Base-by-base conservation (phyloP, 2,888 invertebrate species). In the Antheraea yamamai region DNA sequence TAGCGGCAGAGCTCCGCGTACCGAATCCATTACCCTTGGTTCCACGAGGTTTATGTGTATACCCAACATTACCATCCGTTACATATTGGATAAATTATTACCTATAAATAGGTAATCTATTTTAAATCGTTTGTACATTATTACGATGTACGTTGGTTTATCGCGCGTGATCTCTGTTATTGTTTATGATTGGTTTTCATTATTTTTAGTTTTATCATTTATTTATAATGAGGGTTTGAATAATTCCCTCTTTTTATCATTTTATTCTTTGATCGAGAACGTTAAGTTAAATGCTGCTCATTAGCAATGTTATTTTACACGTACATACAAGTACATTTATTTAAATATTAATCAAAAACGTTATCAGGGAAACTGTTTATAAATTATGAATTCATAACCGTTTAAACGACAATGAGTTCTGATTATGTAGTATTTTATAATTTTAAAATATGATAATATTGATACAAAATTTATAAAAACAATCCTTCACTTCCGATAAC, bases 61-160 rank as follows among this genome's bases (percentile, higher is more conserved):
- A 72, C 51, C 52, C 47, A 26, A 30, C 64, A 84, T 83, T 83
- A 80, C 79, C 80, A 12, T 79, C 83, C 76, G 64, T 66, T 66
- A 66, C 30, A 72, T 81, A 77, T 81, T 79, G 77, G 78, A 80
- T 80, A 79, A 82, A 83, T 83, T 81, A 81, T 80, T 77, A 78
- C 80, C 80, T 78, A 79, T 84, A 81, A 81, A 80, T 77, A n/a
- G 77, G 76, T 83, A 81, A 84, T 86, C 81, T 81, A 78, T 81
- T 83, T 82, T 78, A 80, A 84, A 85, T 84, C 79, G 80, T 79
- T 80, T 76, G 75, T 76, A 78, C 76, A 79, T 80, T 76, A 75
- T 80, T 76, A 75, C 75, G 75, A 76, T 79, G 79, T 68, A 0
- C 18, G 26, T 81, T 78, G 78, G 79, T 80, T 81, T 77, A 78